These are phyloP conservation scores for Atethmia centrago DNA, from an alignment of 2,888 invertebrate species.

Conservation along the genomic window DNA sequence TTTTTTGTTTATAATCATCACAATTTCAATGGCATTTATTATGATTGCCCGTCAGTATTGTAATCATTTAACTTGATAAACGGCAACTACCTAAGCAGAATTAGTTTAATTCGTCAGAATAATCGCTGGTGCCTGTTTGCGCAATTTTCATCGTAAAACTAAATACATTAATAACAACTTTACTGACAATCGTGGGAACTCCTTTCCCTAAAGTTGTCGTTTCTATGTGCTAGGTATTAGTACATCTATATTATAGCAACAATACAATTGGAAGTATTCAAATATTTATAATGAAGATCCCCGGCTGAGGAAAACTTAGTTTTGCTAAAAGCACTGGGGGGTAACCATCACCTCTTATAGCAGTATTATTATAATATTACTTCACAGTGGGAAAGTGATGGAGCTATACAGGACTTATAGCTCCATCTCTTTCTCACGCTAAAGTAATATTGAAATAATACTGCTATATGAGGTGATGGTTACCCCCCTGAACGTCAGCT, in stretches of 20 bases:
- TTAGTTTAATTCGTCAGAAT: neutral
- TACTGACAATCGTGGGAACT: constrained; percentile 1
- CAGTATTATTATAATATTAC: too few relatives aligned
- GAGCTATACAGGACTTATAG: too few relatives aligned
- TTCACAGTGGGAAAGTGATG: too few relatives aligned
- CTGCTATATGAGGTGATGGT: too few relatives aligned
- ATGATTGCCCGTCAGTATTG: neutral
- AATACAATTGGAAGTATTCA: neutral
- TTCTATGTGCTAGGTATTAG: neutral
- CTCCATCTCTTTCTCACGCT: too few relatives aligned
- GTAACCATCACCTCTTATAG: too few relatives aligned
- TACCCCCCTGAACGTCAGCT: too few relatives aligned
- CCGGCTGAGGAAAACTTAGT: neutral
- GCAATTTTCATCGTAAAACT: neutral
- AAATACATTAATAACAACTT: neutral
- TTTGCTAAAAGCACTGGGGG: neutral
- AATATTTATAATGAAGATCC: neutral
- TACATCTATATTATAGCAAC: neutral
- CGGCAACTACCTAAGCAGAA: too few relatives aligned
- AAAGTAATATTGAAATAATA: too few relatives aligned
- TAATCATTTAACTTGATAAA: neutral
- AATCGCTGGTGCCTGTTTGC: neutral
- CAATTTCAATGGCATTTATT: neutral
- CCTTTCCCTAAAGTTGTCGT: neutral
- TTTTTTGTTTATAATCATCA: neutral